phyloP scores from a whole-genome alignment of 2,797 vertebrate species.

The Phyllotis vaccarum region DNA sequence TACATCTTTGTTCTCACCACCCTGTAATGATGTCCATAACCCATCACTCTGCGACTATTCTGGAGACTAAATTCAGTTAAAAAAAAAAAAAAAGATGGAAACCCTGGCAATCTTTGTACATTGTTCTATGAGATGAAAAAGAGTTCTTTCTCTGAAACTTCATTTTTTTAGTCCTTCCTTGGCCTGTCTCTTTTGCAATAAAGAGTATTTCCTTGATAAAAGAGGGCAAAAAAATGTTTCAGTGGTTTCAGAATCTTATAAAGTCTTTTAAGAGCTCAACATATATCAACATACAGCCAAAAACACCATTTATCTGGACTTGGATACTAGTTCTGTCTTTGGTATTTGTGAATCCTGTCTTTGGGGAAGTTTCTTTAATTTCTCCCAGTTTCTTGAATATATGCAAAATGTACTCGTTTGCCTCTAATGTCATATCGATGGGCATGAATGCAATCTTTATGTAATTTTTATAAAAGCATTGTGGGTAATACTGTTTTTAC shows the following conservation, averaged over 20 bases:
- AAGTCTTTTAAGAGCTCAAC: neutral
- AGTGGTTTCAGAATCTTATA: conserved; percentile 13
- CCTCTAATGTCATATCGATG: neutral
- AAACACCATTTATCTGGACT: neutral
- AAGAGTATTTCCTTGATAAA: neutral
- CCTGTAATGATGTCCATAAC: neutral
- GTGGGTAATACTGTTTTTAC: neutral
- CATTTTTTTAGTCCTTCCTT: neutral
- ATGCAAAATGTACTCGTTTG: neutral
- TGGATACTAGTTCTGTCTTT: neutral
- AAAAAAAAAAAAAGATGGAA: neutral
- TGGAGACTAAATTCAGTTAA: neutral
- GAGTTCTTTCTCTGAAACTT: neutral
- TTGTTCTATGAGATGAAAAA: neutral
- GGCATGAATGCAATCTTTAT: neutral
- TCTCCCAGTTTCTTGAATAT: neutral
- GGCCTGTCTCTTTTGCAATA: neutral
- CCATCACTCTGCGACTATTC: neutral
- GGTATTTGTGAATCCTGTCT: neutral
- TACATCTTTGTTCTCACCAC: neutral
- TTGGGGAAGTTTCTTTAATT: neutral
- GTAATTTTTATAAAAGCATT: neutral
- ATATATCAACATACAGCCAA: neutral
- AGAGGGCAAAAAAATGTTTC: neutral
- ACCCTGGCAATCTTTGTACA: neutral